Percentiles rank a stretch among this genome's conserved stretches.
phyloP scores from a whole-genome alignment of 1,140 invertebrate genomes.

The Galendromus occidentalis region DNA sequence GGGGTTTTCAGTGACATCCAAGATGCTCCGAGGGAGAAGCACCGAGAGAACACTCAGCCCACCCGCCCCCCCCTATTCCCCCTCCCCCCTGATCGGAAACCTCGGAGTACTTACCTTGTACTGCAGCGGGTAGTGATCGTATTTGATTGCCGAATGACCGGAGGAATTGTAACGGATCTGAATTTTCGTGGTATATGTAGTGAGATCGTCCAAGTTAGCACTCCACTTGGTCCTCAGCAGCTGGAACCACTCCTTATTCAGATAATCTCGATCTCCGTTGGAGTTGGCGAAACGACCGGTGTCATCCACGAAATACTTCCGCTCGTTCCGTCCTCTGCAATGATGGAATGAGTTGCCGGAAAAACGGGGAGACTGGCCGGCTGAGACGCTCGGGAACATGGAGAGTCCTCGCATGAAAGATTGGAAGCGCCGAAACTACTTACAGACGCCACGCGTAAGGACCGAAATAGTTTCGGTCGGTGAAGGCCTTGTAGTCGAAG shows the following conservation, averaged over 20 bases:
- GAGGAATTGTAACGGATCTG: conserved; percentile 70
- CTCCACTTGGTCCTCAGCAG: conserved; percentile 76
- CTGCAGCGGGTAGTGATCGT: conserved; percentile 69
- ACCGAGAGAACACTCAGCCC: not conserved
- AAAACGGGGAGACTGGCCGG: no score
- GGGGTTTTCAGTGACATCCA: conserved; percentile 12
- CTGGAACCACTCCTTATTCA: conserved; percentile 63
- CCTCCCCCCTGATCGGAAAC: not conserved
- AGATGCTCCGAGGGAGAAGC: no score
- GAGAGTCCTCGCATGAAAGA: no score
- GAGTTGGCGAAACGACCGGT: conserved; percentile 37
- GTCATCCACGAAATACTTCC: conserved; percentile 70
- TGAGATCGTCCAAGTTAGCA: conserved; percentile 71
- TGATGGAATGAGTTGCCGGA: not conserved
- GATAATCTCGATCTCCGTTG: conserved; percentile 30
- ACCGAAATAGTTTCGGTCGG: conserved; percentile 73
- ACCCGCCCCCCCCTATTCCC: not conserved
- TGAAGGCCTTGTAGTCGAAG: conserved; percentile 90
- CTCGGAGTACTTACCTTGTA: conserved; percentile 32
- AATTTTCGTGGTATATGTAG: conserved; percentile 80
- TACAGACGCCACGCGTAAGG: conserved; percentile 64
- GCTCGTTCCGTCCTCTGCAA: conserved; percentile 45
- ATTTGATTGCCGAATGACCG: conserved; percentile 55
- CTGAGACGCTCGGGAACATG: no score
- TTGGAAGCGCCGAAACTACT: not conserved